These are phyloP conservation scores for Thalassophryne amazonica DNA, from an alignment of 2,797 vertebrate species.

Conservation along the genomic window DNA sequence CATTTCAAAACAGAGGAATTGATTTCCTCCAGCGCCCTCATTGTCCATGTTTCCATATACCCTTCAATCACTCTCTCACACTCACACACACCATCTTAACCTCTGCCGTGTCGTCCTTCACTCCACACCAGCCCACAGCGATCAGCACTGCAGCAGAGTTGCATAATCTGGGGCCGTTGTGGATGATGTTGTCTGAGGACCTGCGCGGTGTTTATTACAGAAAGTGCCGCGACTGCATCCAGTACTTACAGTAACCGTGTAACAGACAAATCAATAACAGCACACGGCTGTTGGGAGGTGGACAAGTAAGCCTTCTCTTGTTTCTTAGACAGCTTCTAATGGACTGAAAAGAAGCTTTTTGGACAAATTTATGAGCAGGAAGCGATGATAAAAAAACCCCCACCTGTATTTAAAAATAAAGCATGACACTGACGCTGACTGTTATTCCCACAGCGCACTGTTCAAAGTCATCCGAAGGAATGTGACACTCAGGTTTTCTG, in stretches of 20 bases:
- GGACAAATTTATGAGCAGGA: conserved; percentile 13
- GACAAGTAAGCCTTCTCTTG: conserved; percentile 20
- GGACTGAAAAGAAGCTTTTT: conserved; percentile 21
- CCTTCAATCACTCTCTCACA: conserved; percentile 2
- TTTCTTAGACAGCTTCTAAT: conserved; percentile 22
- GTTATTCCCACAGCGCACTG: too few relatives aligned
- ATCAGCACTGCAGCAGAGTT: conserved; percentile 69
- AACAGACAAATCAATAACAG: conserved; percentile 63
- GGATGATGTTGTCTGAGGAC: conserved; percentile 49
- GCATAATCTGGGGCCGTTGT: conserved; percentile 55
- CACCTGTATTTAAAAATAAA: too few relatives aligned
- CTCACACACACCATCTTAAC: conserved; percentile 45
- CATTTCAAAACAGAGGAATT: conserved; percentile 49
- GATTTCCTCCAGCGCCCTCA: conserved; percentile 28
- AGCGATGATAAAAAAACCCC: conserved; percentile 6
- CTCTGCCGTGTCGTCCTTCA: conserved; percentile 67
- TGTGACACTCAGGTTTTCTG: too few relatives aligned
- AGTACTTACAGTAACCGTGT: conserved; percentile 50
- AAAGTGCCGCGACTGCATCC: conserved; percentile 51
- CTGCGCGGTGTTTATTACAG: conserved; percentile 60
- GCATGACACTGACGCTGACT: too few relatives aligned
- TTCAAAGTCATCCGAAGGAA: too few relatives aligned
- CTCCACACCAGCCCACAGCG: conserved; percentile 63
- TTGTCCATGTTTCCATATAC: conserved; percentile 26
- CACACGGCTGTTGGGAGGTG: conserved; percentile 16